Conservation (phyloP, 2,797 vertebrate genomes). For the Amblyraja radiata region DNA sequence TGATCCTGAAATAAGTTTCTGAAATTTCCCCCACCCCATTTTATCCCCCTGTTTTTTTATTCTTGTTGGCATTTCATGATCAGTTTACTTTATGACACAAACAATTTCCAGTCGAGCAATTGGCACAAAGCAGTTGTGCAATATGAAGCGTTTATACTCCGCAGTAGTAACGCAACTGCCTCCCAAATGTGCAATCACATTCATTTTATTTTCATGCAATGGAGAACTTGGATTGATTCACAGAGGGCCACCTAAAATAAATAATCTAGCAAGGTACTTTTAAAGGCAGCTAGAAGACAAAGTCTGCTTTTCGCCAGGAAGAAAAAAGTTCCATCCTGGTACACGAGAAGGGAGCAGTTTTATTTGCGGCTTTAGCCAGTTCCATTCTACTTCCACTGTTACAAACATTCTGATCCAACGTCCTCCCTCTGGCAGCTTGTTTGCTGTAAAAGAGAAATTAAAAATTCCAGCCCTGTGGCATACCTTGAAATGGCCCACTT, state of each 20-base stretch:
- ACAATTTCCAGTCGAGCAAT: background rate
- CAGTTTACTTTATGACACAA: slow-evolving; percentile 13
- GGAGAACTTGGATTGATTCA: slow-evolving; percentile 55
- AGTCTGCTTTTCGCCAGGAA: slow-evolving; percentile 66
- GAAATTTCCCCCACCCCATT: background rate
- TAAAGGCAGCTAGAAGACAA: slow-evolving; percentile 61
- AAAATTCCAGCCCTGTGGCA: slow-evolving; percentile 72
- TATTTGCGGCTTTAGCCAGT: slow-evolving; percentile 70
- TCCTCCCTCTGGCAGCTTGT: slow-evolving; percentile 68
- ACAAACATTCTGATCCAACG: slow-evolving; percentile 76
- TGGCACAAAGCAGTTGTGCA: background rate
- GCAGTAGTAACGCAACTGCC: slow-evolving; percentile 43
- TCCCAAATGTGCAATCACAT: slow-evolving; percentile 44
- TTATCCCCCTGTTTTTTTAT: background rate
- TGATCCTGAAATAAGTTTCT: background rate
- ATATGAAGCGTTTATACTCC: background rate
- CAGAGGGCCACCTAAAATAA: slow-evolving; percentile 59
- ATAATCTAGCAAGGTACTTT: slow-evolving; percentile 61
- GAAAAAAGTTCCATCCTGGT: slow-evolving; percentile 59
- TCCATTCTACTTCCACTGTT: slow-evolving; percentile 73
- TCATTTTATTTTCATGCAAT: slow-evolving; percentile 42
- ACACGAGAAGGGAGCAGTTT: slow-evolving; percentile 71
- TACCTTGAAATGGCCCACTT: slow-evolving; percentile 78
- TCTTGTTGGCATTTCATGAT: background rate
- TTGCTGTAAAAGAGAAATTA: slow-evolving; percentile 72